phyloP scores from a whole-genome alignment of 2,888 invertebrate genomes.

The Gisinianus flammeolus region DNA sequence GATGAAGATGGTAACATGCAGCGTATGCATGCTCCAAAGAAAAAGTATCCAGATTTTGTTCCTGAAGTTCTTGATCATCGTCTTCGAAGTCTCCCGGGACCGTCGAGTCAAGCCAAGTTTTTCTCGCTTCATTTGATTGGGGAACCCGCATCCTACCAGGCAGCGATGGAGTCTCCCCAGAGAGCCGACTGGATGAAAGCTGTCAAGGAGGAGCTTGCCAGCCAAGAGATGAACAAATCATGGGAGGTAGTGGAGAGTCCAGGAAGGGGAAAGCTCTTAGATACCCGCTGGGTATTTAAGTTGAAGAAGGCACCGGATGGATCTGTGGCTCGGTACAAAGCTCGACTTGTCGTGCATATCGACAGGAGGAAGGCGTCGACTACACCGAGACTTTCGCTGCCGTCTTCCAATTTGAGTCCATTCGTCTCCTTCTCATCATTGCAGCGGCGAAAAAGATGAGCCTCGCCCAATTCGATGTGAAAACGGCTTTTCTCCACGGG shows the following conservation, averaged over 20 bases:
- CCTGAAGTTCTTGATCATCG: too few relatives aligned
- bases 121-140: too few relatives aligned
- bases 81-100: too few relatives aligned
- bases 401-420: slow-evolving; percentile 33
- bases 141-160: neutral
- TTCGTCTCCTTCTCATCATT: slow-evolving; percentile 21
- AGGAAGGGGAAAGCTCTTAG: neutral
- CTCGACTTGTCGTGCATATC: slow-evolving; percentile 33
- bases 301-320: slow-evolving; percentile 29
- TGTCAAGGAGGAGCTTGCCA: neutral
- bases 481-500: slow-evolving; percentile 39
- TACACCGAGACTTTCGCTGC: slow-evolving; percentile 39
- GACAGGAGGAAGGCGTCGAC: slow-evolving; percentile 33
- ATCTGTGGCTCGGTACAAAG: slow-evolving; percentile 18
- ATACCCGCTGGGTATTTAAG: slow-evolving; percentile 36
- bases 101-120: too few relatives aligned
- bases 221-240: neutral
- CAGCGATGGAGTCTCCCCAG: neutral
- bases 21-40: too few relatives aligned
- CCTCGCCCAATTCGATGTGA: slow-evolving; percentile 35
- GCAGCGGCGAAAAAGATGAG: slow-evolving; percentile 18
- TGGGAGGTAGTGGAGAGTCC: neutral
- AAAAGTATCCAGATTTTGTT: too few relatives aligned
- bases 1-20: too few relatives aligned
- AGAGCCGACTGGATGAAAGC: neutral